Percentiles rank a stretch among this genome's conserved stretches.
These are phyloP conservation scores for Thumatha senex DNA, from an alignment of 2,888 invertebrate genomes.

Conservation along the genomic window DNA sequence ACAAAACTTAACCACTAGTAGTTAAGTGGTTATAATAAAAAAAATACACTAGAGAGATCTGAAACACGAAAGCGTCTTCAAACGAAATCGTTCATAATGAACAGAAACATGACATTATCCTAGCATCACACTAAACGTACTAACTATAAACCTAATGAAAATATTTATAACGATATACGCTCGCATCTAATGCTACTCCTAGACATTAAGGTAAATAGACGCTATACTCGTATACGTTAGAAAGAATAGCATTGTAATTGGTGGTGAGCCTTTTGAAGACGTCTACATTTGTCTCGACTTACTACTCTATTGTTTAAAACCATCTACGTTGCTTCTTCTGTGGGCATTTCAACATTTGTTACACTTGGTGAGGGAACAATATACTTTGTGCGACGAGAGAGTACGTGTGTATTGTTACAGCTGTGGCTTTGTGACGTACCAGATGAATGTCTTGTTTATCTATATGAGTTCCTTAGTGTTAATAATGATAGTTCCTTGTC, in stretches of 20 bases:
- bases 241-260: conserved; percentile 20
- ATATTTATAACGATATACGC: conserved; percentile 44
- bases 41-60: no score
- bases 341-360: conserved; percentile 36
- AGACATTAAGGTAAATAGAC: conserved; percentile 1
- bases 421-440: conserved; percentile 19
- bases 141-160: conserved; percentile 14
- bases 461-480: conserved; percentile 51
- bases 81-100: no score
- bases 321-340: conserved; percentile 56
- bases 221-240: conserved; percentile 15
- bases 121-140: no score
- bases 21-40: no score
- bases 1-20: no score
- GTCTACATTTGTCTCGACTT: conserved; percentile 39
- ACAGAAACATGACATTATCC: no score
- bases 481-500: conserved; percentile 53
- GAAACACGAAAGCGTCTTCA: no score
- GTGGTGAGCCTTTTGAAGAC: conserved; percentile 42
- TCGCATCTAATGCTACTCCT: conserved; percentile 14
- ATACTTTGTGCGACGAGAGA: conserved; percentile 40
- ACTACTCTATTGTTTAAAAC: conserved; percentile 53
- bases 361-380: conserved; percentile 44
- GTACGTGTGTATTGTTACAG: background rate
- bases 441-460: conserved; percentile 46